Evolutionary conservation across 2,888 invertebrate genomes (phyloP).

Genomic region (Caenorhabditis macrosperma): DNA sequence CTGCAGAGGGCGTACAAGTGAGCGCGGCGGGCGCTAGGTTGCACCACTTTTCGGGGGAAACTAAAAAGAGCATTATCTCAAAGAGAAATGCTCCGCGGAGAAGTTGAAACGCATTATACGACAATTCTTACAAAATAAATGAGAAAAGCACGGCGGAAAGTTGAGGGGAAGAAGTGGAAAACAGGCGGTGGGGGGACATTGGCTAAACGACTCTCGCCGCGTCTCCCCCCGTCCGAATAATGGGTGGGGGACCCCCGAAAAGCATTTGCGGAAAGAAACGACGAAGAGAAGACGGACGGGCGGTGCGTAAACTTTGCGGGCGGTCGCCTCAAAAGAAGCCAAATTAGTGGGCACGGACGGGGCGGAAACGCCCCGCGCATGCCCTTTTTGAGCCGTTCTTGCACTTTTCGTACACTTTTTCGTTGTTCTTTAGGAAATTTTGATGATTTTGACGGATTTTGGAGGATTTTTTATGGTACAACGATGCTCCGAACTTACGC

Average conservation of each 20-base stretch:
- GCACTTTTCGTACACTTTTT: conserved; percentile 6
- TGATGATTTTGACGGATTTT: too few relatives aligned
- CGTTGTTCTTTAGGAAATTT: not conserved
- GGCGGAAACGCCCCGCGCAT: conserved; percentile 9
- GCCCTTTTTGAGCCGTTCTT: conserved; percentile 15
- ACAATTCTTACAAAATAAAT: not conserved
- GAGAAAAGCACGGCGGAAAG: conserved; percentile 14
- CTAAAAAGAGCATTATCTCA: too few relatives aligned
- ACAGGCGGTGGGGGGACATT: conserved; percentile 36
- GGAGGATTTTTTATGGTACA: too few relatives aligned
- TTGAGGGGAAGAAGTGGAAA: conserved; percentile 8
- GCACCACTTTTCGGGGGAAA: too few relatives aligned
- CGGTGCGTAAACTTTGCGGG: conserved; percentile 51
- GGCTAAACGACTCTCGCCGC: conserved; percentile 38
- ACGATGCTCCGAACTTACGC: too few relatives aligned
- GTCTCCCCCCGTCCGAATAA: conserved; percentile 13
- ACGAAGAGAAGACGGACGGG: conserved; percentile 8
- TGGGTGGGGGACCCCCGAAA: conserved; percentile 16
- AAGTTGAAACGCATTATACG: not conserved
- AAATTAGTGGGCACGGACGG: conserved; percentile 40
- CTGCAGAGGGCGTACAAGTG: not conserved
- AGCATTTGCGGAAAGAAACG: not conserved
- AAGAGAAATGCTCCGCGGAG: too few relatives aligned
- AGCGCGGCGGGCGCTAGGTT: too few relatives aligned
- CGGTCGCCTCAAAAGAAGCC: conserved; percentile 51